A percentile compares a stretch with the other conserved stretches of the same genome.
Evolutionary conservation across 1,140 invertebrate species (phyloP).

Genomic region (Drepana arcuata): DNA sequence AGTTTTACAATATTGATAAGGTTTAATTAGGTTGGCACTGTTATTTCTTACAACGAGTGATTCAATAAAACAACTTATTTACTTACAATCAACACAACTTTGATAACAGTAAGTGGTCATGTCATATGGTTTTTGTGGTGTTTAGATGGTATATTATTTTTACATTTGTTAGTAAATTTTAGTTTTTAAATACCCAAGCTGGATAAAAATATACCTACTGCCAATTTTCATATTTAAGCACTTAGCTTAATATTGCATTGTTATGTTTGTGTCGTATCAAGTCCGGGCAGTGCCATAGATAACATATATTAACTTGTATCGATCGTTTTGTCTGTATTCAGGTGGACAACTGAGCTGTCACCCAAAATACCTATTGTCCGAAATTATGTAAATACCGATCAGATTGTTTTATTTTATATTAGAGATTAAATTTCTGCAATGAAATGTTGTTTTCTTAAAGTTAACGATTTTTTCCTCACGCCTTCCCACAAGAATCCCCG

Average conservation of each 20-base stretch:
- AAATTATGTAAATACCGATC: constrained; percentile 43
- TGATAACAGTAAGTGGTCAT: no score
- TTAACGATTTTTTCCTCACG: no score
- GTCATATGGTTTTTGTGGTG: no score
- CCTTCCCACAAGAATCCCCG: no score
- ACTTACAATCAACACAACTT: no score
- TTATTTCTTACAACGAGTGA: no score
- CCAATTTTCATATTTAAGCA: constrained; percentile 34
- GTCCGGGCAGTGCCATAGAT: constrained; percentile 44
- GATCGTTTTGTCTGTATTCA: no score
- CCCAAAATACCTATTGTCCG: no score
- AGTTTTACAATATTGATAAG: constrained; percentile 29
- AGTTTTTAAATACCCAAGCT: constrained; percentile 4
- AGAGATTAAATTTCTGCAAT: constrained; percentile 57
- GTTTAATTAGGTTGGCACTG: constrained; percentile 12
- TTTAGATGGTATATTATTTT: no score
- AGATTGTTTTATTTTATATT: constrained; percentile 62
- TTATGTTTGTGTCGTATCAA: constrained; percentile 10
- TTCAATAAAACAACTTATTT: no score
- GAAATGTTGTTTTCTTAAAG: constrained; percentile 33
- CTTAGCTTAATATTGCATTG: constrained; percentile 11
- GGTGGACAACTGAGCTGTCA: no score
- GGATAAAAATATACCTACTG: constrained; percentile 25
- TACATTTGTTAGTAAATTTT: constrained; percentile 1
- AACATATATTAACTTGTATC: no score